phyloP scores from a whole-genome alignment of 1,140 invertebrate genomes.

The Saccostrea echinata region DNA sequence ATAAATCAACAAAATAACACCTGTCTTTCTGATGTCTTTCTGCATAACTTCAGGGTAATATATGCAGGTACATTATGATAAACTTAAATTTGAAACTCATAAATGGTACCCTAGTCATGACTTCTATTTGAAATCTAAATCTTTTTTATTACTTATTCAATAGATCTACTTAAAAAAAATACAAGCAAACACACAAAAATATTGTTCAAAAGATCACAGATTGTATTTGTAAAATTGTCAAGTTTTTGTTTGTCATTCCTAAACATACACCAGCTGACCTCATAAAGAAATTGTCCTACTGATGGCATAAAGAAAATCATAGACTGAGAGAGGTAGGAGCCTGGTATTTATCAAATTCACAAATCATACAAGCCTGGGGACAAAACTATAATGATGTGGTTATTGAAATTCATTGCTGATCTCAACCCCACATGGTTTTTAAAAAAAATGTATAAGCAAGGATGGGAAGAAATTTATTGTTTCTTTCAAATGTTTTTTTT shows the following conservation, averaged over 20 bases:
- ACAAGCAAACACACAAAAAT: neutral
- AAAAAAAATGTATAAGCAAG: neutral
- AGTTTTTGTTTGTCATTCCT: neutral
- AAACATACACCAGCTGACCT: neutral
- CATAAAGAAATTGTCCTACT: neutral
- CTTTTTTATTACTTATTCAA: neutral
- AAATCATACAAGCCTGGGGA: neutral
- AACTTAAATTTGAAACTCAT: neutral
- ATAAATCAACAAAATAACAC: neutral
- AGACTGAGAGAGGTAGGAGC: neutral
- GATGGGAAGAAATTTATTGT: neutral
- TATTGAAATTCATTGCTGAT: neutral
- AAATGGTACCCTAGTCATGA: neutral
- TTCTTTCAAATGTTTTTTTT: neutral
- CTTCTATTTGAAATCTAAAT: neutral
- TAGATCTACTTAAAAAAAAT: neutral
- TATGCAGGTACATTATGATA: neutral
- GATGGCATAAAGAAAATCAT: constrained; percentile 1
- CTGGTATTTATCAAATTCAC: neutral
- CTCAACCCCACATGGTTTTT: neutral
- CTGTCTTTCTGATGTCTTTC: neutral
- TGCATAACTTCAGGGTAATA: neutral
- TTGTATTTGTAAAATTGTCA: neutral
- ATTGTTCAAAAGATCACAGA: neutral
- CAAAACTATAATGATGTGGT: neutral